These are phyloP conservation scores for Deladenus siricidicola DNA, from an alignment of 2,888 invertebrate genomes.

Conservation along the genomic window DNA sequence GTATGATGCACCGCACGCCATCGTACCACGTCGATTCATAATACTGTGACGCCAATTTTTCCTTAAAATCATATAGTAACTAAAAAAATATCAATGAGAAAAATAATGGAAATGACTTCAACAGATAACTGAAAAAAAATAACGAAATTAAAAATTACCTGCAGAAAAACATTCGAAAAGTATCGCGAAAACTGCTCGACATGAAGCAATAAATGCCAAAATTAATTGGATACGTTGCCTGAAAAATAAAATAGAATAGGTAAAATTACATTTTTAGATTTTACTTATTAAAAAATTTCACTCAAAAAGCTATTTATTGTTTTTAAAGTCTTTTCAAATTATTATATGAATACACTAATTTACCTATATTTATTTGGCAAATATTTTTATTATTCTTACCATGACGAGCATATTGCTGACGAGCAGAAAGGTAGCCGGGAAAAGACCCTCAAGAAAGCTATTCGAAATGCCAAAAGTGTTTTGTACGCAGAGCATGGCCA, in stretches of 20 bases:
- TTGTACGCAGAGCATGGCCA: slow-evolving; percentile 39
- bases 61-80: no score
- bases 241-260: no score
- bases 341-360: slow-evolving; percentile 8
- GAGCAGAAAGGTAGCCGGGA: slow-evolving; percentile 36
- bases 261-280: background rate
- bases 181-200: slow-evolving; percentile 70
- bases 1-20: background rate
- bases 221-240: slow-evolving; percentile 75
- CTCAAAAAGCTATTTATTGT: no score
- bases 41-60: slow-evolving; percentile 2
- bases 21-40: background rate
- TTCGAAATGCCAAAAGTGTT: slow-evolving; percentile 43
- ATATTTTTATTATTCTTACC: no score
- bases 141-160: slow-evolving; percentile 24
- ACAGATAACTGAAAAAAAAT: background rate
- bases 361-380: no score
- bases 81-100: no score
- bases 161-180: slow-evolving; percentile 71
- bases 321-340: background rate
- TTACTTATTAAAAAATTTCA: background rate
- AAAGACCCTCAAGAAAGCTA: slow-evolving; percentile 35
- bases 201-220: slow-evolving; percentile 93
- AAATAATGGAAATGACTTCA: no score
- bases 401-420: slow-evolving; percentile 72